Percentiles rank a stretch among this genome's conserved stretches.
These are phyloP conservation scores for Paedocypris sp. DNA, from an alignment of 2,113 vertebrate species.

Conservation along the genomic window DNA sequence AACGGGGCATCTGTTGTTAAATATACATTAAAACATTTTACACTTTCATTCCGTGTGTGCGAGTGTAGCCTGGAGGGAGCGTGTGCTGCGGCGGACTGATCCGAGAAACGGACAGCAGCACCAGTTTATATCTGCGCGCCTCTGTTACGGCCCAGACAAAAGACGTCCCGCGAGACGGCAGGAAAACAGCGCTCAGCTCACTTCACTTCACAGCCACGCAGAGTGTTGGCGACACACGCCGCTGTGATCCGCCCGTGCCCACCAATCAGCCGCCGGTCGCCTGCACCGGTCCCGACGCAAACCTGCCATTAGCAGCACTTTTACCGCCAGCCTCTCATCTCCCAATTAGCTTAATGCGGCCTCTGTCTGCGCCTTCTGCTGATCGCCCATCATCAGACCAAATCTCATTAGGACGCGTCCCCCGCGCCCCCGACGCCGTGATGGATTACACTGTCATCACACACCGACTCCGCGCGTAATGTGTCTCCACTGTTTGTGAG, in stretches of 20 bases:
- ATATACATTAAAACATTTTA: slow-evolving; percentile 99
- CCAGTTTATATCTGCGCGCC: too few relatives aligned
- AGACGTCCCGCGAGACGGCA: too few relatives aligned
- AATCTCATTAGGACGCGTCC: slow-evolving; percentile 67
- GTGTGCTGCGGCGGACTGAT: too few relatives aligned
- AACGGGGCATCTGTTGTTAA: slow-evolving; percentile 91
- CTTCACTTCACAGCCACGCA: too few relatives aligned
- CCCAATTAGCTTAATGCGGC: slow-evolving; percentile 99
- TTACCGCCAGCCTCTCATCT: slow-evolving; percentile 98
- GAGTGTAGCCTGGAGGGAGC: slow-evolving; percentile 91
- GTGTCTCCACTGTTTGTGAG: slow-evolving; percentile 97
- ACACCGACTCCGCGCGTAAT: slow-evolving; percentile 98
- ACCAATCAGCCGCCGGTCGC: slow-evolving; percentile 61
- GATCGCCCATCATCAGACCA: slow-evolving; percentile 81
- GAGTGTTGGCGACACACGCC: too few relatives aligned
- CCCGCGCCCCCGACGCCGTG: slow-evolving; percentile 84
- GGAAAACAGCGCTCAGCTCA: too few relatives aligned
- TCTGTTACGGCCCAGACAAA: too few relatives aligned
- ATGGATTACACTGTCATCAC: slow-evolving; percentile 99
- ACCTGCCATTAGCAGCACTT: slow-evolving; percentile 99
- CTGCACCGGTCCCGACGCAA: slow-evolving; percentile 88
- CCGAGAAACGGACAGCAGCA: too few relatives aligned
- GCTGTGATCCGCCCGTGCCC: too few relatives aligned
- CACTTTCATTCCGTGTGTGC: slow-evolving; percentile 88
- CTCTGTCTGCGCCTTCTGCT: slow-evolving; percentile 73